Evolutionary conservation across 1,140 invertebrate genomes (phyloP), one percentile per base, ranked within the genome.

Genomic region (Batillaria attramentaria): DNA sequence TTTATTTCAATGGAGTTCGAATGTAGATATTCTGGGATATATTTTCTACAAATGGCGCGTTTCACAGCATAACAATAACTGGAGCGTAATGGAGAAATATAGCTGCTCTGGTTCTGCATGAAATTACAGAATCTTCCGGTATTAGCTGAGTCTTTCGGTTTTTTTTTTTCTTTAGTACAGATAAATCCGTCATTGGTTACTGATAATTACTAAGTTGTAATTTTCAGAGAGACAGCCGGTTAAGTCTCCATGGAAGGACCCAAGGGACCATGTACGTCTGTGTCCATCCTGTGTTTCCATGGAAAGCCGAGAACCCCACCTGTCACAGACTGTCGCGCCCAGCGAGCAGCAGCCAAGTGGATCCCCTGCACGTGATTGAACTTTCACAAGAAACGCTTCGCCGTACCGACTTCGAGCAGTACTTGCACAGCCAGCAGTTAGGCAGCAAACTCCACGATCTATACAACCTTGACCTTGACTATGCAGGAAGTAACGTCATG

Each of bases 391-490:
- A 46, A 13, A 20, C 10, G 33, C 46, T 73, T 28, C 46, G 33
- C 72, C 31, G 39, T 20, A 57, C 72, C 4, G 46, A 57, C 50
- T 37, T 73, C 33, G 46, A 37, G 8, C 33, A 42, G 16, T 60
- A 35, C 13, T 16, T 73, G 16, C 10, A 54, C 72, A 77, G 77
- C 57, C 60, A 60, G 6, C 50, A 69, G 20, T 31, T 83, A n/a
- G 82, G 77, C 20, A 57, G 66, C 66, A 66, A 79, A 8, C 43
- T 83, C 18, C 31, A 46, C 33, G 46, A 73, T 31, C 72, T 73
- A 20, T 73, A 73, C 72, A 50, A 73, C 54, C 65, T 66, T 31
- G 82, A 83, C 39, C 35, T 81, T 31, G 82, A 83, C 42, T 76
- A 79, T 28, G 50, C 74, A 18, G n/a, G 42, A n/a, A 28, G 31